Conservation (phyloP, 2,797 vertebrate species). For the Dermochelys coriacea region DNA sequence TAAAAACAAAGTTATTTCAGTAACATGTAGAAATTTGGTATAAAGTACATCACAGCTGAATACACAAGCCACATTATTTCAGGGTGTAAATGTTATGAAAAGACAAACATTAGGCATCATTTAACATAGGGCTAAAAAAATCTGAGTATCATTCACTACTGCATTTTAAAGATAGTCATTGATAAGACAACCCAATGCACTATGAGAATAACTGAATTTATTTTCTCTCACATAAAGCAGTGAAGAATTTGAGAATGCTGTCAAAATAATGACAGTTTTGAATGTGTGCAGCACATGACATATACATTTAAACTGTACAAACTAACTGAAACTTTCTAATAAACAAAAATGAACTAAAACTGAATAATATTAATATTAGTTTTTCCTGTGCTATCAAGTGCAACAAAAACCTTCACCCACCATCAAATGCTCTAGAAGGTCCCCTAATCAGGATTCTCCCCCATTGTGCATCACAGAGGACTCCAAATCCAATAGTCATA, state of each 20-base stretch:
- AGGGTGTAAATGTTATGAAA: background rate
- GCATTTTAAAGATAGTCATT: background rate
- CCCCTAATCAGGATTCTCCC: background rate
- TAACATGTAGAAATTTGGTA: background rate
- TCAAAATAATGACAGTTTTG: background rate
- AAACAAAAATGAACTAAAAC: background rate
- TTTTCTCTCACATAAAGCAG: background rate
- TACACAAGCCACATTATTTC: background rate
- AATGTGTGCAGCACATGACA: background rate
- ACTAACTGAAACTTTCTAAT: background rate
- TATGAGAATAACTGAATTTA: background rate
- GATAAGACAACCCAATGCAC: background rate
- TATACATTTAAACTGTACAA: background rate
- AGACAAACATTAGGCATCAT: background rate
- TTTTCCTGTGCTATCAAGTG: background rate
- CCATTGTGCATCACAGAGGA: background rate
- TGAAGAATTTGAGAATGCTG: background rate
- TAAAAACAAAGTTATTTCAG: background rate
- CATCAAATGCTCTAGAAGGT: background rate
- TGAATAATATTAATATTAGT: background rate
- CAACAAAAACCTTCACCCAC: background rate
- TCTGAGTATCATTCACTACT: background rate
- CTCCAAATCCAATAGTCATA: background rate
- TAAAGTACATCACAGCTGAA: background rate
- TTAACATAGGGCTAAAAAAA: background rate